A percentile compares a stretch with the other conserved stretches of the same genome.
Conservation (phyloP, 2,113 vertebrate genomes). For the Pitta sordida region DNA sequence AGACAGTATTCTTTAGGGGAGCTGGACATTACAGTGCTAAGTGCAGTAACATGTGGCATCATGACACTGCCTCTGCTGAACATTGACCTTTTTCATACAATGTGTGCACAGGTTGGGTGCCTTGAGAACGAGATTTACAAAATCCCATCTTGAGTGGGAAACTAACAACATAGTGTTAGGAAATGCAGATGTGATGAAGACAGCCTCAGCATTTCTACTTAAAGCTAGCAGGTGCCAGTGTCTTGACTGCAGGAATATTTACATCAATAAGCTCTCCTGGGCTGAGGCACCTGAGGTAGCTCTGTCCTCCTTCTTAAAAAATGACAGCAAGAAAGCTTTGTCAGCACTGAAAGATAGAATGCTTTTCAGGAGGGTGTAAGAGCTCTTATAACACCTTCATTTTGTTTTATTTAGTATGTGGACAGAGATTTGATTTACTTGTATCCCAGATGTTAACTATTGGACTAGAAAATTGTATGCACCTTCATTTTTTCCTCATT, state of each 20-base stretch:
- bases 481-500: neutral
- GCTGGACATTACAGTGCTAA: neutral
- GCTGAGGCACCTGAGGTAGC: neutral
- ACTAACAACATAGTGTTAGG: accelerated
- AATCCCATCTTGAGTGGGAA: neutral
- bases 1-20: neutral
- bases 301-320: neutral
- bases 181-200: neutral
- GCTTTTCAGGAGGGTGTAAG: neutral
- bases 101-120: neutral
- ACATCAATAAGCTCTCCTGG: neutral
- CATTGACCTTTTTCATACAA: neutral
- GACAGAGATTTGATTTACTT: neutral
- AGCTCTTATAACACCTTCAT: neutral
- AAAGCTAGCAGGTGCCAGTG: neutral
- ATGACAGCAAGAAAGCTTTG: neutral
- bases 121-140: neutral
- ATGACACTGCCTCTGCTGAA: neutral
- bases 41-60: neutral
- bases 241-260: neutral
- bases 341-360: neutral
- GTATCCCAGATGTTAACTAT: neutral
- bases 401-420: neutral
- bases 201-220: neutral
- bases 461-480: neutral